Percentiles rank a stretch among this genome's conserved stretches.
Evolutionary conservation across 2,113 vertebrate genomes (phyloP).

Genomic region (Oplegnathus fasciatus): DNA sequence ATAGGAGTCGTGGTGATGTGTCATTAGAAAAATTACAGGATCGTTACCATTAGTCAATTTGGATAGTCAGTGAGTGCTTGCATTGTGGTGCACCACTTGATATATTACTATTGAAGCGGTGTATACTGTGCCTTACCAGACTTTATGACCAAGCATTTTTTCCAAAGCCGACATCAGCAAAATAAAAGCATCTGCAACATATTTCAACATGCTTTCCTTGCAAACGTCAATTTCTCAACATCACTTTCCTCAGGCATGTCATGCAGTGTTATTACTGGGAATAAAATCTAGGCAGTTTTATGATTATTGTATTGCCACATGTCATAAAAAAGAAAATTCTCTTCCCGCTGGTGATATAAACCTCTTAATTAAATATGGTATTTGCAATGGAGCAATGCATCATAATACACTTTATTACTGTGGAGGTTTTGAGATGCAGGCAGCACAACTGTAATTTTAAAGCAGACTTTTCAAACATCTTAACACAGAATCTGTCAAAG

Average conservation of each 20-base stretch:
- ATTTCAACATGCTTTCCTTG: slow-evolving; percentile 17
- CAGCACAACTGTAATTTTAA: not conserved
- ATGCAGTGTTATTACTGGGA: slow-evolving; percentile 36
- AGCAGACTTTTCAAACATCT: slow-evolving; percentile 9
- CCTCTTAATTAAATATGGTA: slow-evolving; percentile 57
- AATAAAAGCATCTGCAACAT: slow-evolving; percentile 17
- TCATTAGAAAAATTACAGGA: slow-evolving; percentile 35
- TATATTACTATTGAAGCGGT: not conserved
- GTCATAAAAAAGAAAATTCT: slow-evolving; percentile 43
- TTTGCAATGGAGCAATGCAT: slow-evolving; percentile 45
- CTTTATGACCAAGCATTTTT: slow-evolving; percentile 39
- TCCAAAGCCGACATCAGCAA: slow-evolving; percentile 11
- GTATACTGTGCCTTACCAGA: not conserved
- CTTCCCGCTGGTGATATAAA: slow-evolving; percentile 22
- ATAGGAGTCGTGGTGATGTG: not conserved
- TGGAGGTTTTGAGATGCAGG: slow-evolving; percentile 16
- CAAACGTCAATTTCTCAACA: slow-evolving; percentile 40
- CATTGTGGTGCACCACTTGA: not conserved
- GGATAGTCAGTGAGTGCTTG: not conserved
- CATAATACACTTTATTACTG: slow-evolving; percentile 22
- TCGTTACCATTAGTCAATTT: slow-evolving; percentile 23
- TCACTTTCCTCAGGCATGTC: slow-evolving; percentile 43
- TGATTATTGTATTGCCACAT: slow-evolving; percentile 46
- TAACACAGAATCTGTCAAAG: slow-evolving; percentile 8
- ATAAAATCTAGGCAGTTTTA: slow-evolving; percentile 51